These are phyloP conservation scores for Nothobranchius furzeri DNA, from an alignment of 2,113 vertebrate species.

Conservation along the genomic window DNA sequence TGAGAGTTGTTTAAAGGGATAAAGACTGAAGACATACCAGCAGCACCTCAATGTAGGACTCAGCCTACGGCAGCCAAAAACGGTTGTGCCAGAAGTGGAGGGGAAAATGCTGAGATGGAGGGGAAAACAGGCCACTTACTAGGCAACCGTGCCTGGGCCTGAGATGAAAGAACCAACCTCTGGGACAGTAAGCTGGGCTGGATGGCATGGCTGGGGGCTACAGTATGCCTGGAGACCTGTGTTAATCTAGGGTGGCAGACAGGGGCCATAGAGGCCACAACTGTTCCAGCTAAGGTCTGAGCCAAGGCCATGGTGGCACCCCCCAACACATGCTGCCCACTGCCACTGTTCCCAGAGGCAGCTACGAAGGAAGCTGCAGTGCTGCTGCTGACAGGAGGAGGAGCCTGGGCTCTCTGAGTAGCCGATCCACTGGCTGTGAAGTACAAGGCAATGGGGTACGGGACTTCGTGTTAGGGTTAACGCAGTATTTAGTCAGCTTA, in stretches of 20 bases:
- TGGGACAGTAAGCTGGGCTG: constrained; percentile 90
- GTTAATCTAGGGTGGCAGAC: constrained; percentile 77
- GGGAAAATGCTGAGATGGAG: constrained; percentile 70
- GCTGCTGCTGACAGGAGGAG: constrained; percentile 69
- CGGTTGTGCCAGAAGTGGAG: constrained; percentile 55
- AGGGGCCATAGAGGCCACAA: constrained; percentile 73
- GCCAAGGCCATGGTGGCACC: constrained; percentile 82
- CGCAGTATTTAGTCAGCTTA: constrained; percentile 42
- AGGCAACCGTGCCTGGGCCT: constrained; percentile 98
- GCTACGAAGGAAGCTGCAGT: constrained; percentile 68
- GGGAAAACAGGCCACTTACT: constrained; percentile 91
- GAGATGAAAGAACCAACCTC: constrained; percentile 96
- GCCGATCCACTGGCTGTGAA: constrained; percentile 87
- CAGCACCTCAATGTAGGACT: constrained; percentile 64
- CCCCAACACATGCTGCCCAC: constrained; percentile 83
- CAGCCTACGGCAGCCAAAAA: constrained; percentile 50
- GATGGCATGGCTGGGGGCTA: constrained; percentile 84
- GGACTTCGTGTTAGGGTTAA: constrained; percentile 70
- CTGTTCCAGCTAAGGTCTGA: constrained; percentile 79
- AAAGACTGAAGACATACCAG: constrained; percentile 67
- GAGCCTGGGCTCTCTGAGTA: constrained; percentile 87
- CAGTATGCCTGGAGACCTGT: constrained; percentile 69
- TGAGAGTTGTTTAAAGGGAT: constrained; percentile 13
- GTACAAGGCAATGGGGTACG: constrained; percentile 80
- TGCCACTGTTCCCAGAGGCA: constrained; percentile 74